These are phyloP conservation scores for Lepidocolaptes lacrymiger DNA, from an alignment of 2,797 vertebrate genomes.

Conservation along the genomic window DNA sequence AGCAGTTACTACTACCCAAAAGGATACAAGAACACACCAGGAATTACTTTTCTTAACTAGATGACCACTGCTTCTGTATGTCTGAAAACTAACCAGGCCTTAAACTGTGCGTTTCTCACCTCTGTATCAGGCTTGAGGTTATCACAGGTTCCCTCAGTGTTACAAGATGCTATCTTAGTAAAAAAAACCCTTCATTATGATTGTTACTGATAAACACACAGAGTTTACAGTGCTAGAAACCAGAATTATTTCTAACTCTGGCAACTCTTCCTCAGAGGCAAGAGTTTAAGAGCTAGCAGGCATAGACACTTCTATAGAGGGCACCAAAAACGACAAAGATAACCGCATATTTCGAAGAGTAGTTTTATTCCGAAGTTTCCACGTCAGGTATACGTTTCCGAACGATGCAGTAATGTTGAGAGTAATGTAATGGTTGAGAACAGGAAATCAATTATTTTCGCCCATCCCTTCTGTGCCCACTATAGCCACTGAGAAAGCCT, in stretches of 20 bases:
- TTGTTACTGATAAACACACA: not conserved
- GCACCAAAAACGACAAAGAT: not conserved
- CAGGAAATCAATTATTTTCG: not conserved
- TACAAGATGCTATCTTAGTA: not conserved
- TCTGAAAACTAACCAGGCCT: not conserved
- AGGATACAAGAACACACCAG: not conserved
- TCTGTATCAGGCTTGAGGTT: not conserved
- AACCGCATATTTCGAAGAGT: not conserved
- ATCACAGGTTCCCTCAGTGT: not conserved
- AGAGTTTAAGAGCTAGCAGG: not conserved
- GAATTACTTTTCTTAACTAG: not conserved
- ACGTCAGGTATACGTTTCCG: rapidly evolving
- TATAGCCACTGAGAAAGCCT: not conserved
- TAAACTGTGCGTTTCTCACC: not conserved
- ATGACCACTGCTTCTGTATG: not conserved
- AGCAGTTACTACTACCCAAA: not conserved
- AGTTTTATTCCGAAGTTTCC: constrained; percentile 14
- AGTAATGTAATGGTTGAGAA: rapidly evolving
- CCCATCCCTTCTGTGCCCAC: rapidly evolving
- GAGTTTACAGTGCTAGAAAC: not conserved
- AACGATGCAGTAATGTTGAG: not conserved
- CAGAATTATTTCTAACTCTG: not conserved
- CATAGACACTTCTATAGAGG: not conserved
- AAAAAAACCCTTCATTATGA: not conserved
- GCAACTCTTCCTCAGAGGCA: not conserved